Evolutionary conservation across 2,797 vertebrate genomes (phyloP).

Genomic region (Clarias laeviceps): DNA sequence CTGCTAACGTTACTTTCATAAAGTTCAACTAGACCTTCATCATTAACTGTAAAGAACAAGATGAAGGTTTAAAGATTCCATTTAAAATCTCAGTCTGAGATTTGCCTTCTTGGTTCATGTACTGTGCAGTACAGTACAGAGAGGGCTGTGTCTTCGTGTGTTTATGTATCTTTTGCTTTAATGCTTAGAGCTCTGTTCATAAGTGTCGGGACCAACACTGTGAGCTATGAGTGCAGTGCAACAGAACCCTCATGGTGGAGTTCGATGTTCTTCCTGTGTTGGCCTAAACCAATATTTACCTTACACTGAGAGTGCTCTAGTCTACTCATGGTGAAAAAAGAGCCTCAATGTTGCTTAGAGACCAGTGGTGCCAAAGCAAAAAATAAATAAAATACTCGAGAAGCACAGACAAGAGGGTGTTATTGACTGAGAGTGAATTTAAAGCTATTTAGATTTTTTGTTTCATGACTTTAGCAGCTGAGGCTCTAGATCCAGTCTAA

Average conservation of each 20-base stretch:
- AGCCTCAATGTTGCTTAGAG: conserved; percentile 59
- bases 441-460: conserved; percentile 38
- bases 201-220: conserved; percentile 24
- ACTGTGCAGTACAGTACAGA: not conserved
- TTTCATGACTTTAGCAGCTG: conserved; percentile 20
- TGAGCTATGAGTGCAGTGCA: conserved; percentile 48
- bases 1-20: conserved; percentile 34
- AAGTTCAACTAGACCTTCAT: not conserved
- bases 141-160: not conserved
- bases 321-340: conserved; percentile 44
- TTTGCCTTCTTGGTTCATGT: not conserved
- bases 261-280: conserved; percentile 55
- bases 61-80: not conserved
- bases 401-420: conserved; percentile 43
- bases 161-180: not conserved
- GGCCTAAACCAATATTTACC: conserved; percentile 66
- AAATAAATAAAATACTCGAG: conserved; percentile 42
- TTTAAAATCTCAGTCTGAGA: not conserved
- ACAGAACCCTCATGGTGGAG: conserved; percentile 36
- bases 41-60: conserved; percentile 5
- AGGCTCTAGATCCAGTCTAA: conserved; percentile 12
- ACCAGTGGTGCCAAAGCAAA: conserved; percentile 48
- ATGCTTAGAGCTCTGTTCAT: conserved; percentile 24
- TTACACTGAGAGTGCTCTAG: conserved; percentile 50
- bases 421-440: conserved; percentile 45